phyloP scores from a whole-genome alignment of 2,888 invertebrate genomes.

The Polydrusus tereticollis region DNA sequence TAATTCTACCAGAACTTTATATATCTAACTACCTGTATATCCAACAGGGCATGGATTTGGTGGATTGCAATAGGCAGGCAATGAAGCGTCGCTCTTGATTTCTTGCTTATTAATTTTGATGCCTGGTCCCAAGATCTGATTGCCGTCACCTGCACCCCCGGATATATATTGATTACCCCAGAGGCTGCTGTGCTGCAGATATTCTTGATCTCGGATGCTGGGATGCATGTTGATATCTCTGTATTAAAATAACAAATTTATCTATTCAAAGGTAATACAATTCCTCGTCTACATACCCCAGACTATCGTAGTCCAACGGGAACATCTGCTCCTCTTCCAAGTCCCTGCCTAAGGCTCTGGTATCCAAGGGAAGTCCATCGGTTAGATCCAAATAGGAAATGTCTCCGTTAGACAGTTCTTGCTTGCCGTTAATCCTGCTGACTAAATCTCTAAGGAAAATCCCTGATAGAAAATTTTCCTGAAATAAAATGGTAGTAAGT shows the following conservation, averaged over 20 bases:
- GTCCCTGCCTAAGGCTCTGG: constrained; percentile 65
- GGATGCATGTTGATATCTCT: constrained; percentile 73
- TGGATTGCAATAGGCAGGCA: constrained; percentile 99
- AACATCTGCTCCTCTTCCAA: constrained; percentile 68
- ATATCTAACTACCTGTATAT: constrained; percentile 76
- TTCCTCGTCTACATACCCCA: constrained; percentile 64
- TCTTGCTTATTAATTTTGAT: constrained; percentile 75
- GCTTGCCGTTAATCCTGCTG: constrained; percentile 67
- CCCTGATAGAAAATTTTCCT: constrained; percentile 73
- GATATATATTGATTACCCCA: constrained; percentile 79
- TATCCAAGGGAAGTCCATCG: constrained; percentile 62
- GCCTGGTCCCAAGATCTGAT: constrained; percentile 74
- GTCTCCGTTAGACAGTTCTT: constrained; percentile 73
- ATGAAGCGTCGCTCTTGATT: constrained; percentile 90
- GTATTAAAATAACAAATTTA: too few species aligned
- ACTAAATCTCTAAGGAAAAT: constrained; percentile 82
- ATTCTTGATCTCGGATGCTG: constrained; percentile 89
- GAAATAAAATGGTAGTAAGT: constrained; percentile 11
- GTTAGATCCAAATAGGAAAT: constrained; percentile 76
- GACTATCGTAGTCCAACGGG: constrained; percentile 78
- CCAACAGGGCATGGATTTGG: constrained; percentile 99
- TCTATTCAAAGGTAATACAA: too few species aligned
- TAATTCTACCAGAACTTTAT: background rate
- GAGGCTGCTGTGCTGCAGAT: constrained; percentile 82
- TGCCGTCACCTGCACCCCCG: constrained; percentile 81